Conservation (phyloP, 2,113 vertebrate genomes). For the Hydropotes inermis region DNA sequence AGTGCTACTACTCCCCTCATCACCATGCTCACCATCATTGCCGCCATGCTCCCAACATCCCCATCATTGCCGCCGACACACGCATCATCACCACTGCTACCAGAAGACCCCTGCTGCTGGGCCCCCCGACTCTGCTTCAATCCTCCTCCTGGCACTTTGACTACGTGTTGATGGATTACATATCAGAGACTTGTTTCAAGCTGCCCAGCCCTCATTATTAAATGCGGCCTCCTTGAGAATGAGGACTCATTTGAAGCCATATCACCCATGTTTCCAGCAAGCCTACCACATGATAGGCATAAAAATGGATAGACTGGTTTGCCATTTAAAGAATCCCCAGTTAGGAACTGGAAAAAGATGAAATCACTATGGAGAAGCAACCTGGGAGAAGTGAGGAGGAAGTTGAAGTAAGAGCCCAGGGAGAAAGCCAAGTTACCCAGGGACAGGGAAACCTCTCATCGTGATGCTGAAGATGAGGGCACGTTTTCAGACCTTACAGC, state of each 20-base stretch:
- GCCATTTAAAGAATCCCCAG: neutral
- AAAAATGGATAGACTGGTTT: neutral
- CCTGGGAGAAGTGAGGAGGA: neutral
- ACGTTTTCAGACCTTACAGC: neutral
- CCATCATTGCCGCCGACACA: neutral
- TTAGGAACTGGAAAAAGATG: neutral
- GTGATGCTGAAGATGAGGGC: neutral
- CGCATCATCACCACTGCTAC: too few species aligned
- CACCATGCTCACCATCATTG: accelerated
- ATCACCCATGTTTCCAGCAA: neutral
- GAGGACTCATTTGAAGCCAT: neutral
- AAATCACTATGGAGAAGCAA: neutral
- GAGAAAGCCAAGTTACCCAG: neutral
- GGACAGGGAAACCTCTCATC: neutral
- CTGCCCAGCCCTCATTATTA: neutral
- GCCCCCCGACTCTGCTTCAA: too few species aligned
- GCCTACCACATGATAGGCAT: neutral
- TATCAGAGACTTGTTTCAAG: neutral
- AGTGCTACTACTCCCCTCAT: neutral
- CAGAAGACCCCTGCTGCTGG: accelerated
- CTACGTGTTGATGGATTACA: neutral
- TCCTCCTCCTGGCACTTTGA: neutral
- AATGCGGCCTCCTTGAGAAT: neutral
- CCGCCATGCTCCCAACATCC: neutral
- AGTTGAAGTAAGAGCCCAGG: neutral